Percentiles rank a stretch among this genome's conserved stretches.
Evolutionary conservation across 2,113 vertebrate genomes (phyloP).

Genomic region (Benitochromis conjunctus): DNA sequence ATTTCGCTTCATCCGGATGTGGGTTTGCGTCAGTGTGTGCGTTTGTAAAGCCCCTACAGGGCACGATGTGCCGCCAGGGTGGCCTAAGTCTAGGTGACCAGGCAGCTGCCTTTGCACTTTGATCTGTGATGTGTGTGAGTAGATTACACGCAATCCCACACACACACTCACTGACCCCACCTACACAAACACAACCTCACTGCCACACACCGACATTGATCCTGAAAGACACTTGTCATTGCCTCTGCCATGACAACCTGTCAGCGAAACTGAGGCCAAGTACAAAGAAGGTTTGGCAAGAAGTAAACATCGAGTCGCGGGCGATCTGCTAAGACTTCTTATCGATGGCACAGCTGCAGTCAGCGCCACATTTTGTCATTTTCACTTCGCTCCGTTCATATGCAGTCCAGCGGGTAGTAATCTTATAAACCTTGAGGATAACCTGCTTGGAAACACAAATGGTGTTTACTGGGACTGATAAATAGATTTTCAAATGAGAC

Average conservation of each 20-base stretch:
- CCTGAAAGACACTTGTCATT: conserved; percentile 9
- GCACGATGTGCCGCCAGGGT: conserved; percentile 42
- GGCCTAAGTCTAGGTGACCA: conserved; percentile 47
- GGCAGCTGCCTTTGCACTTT: conserved; percentile 42
- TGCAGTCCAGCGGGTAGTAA: neutral
- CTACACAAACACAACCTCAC: conserved; percentile 12
- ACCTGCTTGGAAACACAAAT: neutral
- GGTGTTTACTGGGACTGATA: neutral
- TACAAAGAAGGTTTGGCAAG: conserved; percentile 19
- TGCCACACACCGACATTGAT: neutral
- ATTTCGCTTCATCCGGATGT: conserved; percentile 5
- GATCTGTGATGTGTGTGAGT: conserved; percentile 58
- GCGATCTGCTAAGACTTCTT: conserved; percentile 24
- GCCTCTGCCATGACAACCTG: conserved; percentile 54
- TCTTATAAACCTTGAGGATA: conserved; percentile 3
- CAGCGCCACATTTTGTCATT: neutral
- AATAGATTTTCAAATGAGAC: conserved; percentile 27
- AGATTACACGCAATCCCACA: conserved; percentile 22
- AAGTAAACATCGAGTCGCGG: neutral
- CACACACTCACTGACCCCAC: neutral
- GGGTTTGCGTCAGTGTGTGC: neutral
- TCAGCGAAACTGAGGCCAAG: conserved; percentile 16
- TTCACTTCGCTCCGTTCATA: neutral
- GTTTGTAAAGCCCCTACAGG: neutral
- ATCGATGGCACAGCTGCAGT: conserved; percentile 12